Evolutionary conservation across 1,140 invertebrate genomes (phyloP).

Genomic region (Frieseomelitta varia): DNA sequence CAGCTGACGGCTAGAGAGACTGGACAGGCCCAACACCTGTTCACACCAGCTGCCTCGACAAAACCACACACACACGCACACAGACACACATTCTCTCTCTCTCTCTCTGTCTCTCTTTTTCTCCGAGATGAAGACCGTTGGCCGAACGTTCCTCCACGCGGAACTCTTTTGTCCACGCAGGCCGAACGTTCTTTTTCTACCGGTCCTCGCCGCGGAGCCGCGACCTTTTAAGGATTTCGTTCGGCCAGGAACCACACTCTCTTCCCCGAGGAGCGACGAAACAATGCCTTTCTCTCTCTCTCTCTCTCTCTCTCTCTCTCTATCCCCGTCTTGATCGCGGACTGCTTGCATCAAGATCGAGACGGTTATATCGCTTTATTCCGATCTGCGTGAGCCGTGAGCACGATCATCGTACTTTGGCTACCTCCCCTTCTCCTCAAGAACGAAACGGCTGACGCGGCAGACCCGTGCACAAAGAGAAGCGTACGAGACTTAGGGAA

Average conservation of each 20-base stretch:
- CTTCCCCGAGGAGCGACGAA: conserved; percentile 30
- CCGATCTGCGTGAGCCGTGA: conserved; percentile 27
- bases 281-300: conserved; percentile 47
- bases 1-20: conserved; percentile 71
- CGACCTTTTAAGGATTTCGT: conserved; percentile 51
- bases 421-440: not conserved
- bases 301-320: too few relatives aligned
- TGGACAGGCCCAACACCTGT: conserved; percentile 72
- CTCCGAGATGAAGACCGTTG: conserved; percentile 42
- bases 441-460: conserved; percentile 7
- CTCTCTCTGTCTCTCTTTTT: too few relatives aligned
- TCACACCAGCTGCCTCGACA: conserved; percentile 76
- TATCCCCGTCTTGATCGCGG: conserved; percentile 17
- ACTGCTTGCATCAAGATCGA: conserved; percentile 44
- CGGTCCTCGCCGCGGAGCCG: conserved; percentile 28
- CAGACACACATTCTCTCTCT: too few relatives aligned
- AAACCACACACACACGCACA: too few relatives aligned
- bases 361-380: conserved; percentile 51
- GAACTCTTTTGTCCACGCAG: conserved; percentile 45
- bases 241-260: conserved; percentile 38
- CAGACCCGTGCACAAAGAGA: not conserved
- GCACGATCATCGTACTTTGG: not conserved
- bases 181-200: conserved; percentile 30
- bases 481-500: not conserved
- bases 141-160: conserved; percentile 38